A percentile compares a stretch with the other conserved stretches of the same genome.
Conservation (phyloP, 2,888 invertebrate species). For the Papilio protenor region DNA sequence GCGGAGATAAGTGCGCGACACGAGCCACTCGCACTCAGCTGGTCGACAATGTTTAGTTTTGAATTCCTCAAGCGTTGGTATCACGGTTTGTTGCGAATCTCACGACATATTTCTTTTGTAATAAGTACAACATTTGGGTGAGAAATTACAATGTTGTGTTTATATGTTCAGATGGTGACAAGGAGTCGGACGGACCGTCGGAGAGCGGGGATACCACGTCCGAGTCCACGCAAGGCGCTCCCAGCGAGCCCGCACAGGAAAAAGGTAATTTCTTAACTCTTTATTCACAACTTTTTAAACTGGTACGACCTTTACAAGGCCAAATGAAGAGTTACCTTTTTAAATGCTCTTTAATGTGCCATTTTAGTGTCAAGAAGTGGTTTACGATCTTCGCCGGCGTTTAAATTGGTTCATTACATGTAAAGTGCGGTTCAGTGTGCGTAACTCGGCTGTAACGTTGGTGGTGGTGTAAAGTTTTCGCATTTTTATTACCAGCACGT, state of each 20-base stretch:
- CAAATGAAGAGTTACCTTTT: constrained; percentile 3
- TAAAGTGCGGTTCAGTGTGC: constrained; percentile 1
- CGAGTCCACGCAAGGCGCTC: constrained; percentile 76
- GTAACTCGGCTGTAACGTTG: constrained; percentile 28
- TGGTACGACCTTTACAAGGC: constrained; percentile 5
- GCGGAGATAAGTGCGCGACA: constrained; percentile 68
- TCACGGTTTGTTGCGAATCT: constrained; percentile 67
- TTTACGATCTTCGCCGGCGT: background rate
- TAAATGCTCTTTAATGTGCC: background rate
- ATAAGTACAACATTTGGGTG: constrained; percentile 50
- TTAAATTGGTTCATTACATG: constrained; percentile 22
- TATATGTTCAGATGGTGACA: constrained; percentile 78
- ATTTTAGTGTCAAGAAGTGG: constrained; percentile 7
- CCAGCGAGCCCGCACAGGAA: constrained; percentile 79
- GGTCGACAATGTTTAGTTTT: constrained; percentile 77
- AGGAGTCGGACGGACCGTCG: constrained; percentile 81
- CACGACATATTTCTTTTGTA: constrained; percentile 36
- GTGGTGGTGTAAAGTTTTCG: constrained; percentile 31
- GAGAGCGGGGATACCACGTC: constrained; percentile 83
- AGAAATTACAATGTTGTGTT: constrained; percentile 52
- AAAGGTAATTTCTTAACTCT: constrained; percentile 65
- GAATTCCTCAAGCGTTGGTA: constrained; percentile 80
- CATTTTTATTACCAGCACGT: constrained; percentile 34
- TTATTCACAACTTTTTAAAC: constrained; percentile 2
- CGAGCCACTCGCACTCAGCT: constrained; percentile 63